Base-by-base conservation (phyloP, 2,113 vertebrate species). In the Grammomys surdaster region DNA sequence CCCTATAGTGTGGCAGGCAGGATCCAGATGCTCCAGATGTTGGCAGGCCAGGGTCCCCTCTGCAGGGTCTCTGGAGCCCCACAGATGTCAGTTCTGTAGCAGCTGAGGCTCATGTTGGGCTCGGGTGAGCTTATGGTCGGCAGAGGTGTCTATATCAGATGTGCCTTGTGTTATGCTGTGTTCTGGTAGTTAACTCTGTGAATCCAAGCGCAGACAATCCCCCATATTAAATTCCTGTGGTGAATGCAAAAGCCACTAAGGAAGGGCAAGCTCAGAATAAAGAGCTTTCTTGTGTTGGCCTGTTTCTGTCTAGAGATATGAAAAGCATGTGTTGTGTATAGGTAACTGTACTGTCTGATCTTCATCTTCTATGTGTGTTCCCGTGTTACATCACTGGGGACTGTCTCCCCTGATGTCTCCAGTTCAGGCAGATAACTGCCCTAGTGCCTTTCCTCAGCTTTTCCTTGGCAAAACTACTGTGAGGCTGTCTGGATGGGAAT, bases 141-240 rank as follows among this genome's bases (percentile, higher is more conserved):
- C 48, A 87, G 86, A 77, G 63, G 70, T 31, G 69, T 54, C 58
- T 46, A 24, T 2, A 24, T 67, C 60, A 54, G 87, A 48, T 72
- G 58, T 94, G 56, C 48, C 33, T 73, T 77, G 77, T 81, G 77
- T 43, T 89, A 13, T 70, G 4, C 20, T 89, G 11, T 75, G 7
- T 16, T 89, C n/a, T 22, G 36, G 28, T 54, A 69, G 69, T 85
- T 77, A 96, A 90, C 85, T 80, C 92, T 93, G n/a, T 28, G 92
- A 90, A 87, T 88, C 77, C 36, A 88, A 91, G 51, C 36, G 36
- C 9, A 88, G 95, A 73, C 63, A 67, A 72, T 91, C 51, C 65
- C 40, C 24, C 69, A 84, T 28, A 80, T 72, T 76, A 78, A 95
- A 85, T 87, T 96, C 65, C 80, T 89, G 88, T 60, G 69, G 54